Conservation (phyloP, 2,888 invertebrate genomes). For the Trissonchulus latispiculum region DNA sequence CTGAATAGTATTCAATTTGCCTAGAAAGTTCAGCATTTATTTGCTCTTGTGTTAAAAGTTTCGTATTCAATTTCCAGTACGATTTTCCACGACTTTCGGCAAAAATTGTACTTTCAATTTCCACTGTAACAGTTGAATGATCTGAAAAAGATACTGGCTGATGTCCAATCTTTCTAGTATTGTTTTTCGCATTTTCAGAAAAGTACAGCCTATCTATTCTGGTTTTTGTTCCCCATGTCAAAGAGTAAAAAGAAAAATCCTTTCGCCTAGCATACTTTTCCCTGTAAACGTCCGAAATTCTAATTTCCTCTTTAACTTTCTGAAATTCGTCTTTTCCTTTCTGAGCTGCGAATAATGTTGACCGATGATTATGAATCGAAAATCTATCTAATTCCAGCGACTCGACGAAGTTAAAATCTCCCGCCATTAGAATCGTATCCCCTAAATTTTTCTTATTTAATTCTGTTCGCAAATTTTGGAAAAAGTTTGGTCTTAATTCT, state of each 20-base stretch:
- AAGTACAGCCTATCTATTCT: constrained; percentile 16
- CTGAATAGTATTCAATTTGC: background rate
- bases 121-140: background rate
- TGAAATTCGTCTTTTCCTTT: background rate
- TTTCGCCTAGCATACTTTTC: background rate
- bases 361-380: background rate
- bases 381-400: background rate
- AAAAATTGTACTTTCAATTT: background rate
- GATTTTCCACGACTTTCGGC: background rate
- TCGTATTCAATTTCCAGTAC: constrained; percentile 16
- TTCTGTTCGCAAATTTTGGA: background rate
- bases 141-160: background rate
- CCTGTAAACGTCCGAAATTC: background rate
- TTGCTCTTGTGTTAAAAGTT: background rate
- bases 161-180: background rate
- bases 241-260: background rate
- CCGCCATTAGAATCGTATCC: background rate
- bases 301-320: background rate
- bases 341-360: background rate
- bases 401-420: background rate
- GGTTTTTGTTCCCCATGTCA: background rate
- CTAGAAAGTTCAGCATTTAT: background rate
- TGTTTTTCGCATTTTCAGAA: too few relatives aligned
- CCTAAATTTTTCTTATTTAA: background rate
- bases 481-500: background rate